Conservation (phyloP, 2,888 invertebrate species). For the Thyatira batis region DNA sequence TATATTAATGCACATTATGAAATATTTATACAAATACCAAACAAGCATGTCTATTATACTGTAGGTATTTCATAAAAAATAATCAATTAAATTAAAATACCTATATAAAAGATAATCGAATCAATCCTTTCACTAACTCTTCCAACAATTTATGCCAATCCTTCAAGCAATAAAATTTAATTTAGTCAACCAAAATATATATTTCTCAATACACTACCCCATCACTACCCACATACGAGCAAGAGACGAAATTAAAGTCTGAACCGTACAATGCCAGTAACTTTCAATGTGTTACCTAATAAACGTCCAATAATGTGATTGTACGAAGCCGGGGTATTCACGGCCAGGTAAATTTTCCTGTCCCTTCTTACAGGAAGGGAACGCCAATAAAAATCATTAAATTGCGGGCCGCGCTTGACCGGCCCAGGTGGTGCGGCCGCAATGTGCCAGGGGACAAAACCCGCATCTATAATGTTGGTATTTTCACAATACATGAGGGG, state of each 20-base stretch:
- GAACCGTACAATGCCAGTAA: constrained; percentile 38
- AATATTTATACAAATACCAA: too few relatives aligned
- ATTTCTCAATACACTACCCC: not conserved
- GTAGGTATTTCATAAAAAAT: too few relatives aligned
- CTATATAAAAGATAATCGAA: not conserved
- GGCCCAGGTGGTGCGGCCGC: constrained; percentile 42
- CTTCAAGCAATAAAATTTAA: not conserved
- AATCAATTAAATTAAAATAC: not conserved
- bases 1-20: too few relatives aligned
- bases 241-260: constrained; percentile 46
- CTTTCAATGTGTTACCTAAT: constrained; percentile 62
- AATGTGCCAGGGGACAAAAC: constrained; percentile 50
- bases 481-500: constrained; percentile 23
- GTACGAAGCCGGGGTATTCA: constrained; percentile 49
- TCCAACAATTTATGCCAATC: not conserved
- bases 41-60: too few relatives aligned
- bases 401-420: constrained; percentile 58
- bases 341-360: constrained; percentile 63
- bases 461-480: constrained; percentile 48
- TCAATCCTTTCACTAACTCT: not conserved
- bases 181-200: not conserved
- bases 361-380: constrained; percentile 54
- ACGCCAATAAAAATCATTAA: constrained; percentile 72
- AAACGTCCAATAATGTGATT: constrained; percentile 68
- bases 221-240: constrained; percentile 10